A percentile compares a stretch with the other conserved stretches of the same genome.
These are phyloP conservation scores for Diadegma fenestrale DNA, from an alignment of 2,888 invertebrate genomes.

Conservation along the genomic window DNA sequence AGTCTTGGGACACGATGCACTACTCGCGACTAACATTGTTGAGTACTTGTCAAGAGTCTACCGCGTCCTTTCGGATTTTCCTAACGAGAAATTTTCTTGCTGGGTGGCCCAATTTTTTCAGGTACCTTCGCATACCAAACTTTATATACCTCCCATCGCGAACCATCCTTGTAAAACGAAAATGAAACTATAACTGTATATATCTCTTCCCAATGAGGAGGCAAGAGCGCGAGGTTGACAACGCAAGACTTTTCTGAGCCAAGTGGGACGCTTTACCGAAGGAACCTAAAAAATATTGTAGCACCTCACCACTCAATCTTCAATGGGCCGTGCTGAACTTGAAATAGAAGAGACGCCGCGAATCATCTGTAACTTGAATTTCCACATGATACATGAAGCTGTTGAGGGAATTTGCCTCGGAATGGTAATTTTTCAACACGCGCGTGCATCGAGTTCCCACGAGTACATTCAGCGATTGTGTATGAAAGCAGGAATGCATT, in stretches of 20 bases:
- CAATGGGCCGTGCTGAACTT: too few relatives aligned
- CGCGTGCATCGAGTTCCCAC: slow-evolving; percentile 19
- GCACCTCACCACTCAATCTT: neutral
- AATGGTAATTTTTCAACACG: neutral
- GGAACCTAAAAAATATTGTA: neutral
- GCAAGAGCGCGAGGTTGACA: neutral
- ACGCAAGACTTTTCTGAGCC: neutral
- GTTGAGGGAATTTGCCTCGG: neutral
- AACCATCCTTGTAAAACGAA: neutral
- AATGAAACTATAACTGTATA: neutral
- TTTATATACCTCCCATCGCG: neutral
- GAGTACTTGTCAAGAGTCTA: slow-evolving; percentile 2
- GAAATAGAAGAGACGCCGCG: too few relatives aligned
- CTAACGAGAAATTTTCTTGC: slow-evolving; percentile 32
- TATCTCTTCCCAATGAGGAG: neutral
- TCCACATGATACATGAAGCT: neutral
- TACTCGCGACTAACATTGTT: slow-evolving; percentile 36
- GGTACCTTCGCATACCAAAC: neutral
- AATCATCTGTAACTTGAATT: neutral
- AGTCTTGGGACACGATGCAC: slow-evolving; percentile 26
- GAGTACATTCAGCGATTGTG: slow-evolving; percentile 28
- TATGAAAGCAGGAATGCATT: slow-evolving; percentile 28
- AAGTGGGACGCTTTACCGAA: neutral
- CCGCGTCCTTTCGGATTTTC: neutral
- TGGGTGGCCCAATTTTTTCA: slow-evolving; percentile 30